Evolutionary conservation across 2,113 vertebrate species (phyloP).

Genomic region (Catagonus wagneri): DNA sequence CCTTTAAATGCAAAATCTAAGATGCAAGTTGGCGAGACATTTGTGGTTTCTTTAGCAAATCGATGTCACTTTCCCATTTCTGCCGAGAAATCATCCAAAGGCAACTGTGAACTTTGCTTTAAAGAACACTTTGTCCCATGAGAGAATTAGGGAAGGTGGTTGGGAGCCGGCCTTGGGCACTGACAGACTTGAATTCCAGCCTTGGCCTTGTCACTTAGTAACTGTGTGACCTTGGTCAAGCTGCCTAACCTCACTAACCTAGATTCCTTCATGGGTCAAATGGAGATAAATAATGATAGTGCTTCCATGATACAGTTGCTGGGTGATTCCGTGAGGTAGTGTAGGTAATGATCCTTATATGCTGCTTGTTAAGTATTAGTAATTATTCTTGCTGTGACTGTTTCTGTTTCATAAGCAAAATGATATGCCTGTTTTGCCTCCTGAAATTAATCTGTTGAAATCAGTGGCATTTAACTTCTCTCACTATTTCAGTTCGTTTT

Average conservation of each 20-base stretch:
- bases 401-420: not conserved
- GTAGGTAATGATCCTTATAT: not conserved
- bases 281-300: not conserved
- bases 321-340: not conserved
- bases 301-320: not conserved
- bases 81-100: conserved; percentile 28
- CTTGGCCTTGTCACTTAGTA: conserved; percentile 19
- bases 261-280: not conserved
- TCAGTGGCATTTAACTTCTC: not conserved
- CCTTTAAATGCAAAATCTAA: conserved; percentile 38
- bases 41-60: conserved; percentile 54
- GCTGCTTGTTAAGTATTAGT: not conserved
- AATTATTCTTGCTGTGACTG: not conserved
- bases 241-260: not conserved
- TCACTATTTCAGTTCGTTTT: not conserved
- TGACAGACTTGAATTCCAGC: conserved; percentile 20
- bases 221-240: conserved; percentile 15
- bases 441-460: not conserved
- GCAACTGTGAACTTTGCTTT: conserved; percentile 54
- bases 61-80: conserved; percentile 41
- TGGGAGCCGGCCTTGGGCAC: conserved; percentile 22
- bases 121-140: conserved; percentile 27
- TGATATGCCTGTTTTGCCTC: not conserved
- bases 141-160: not conserved
- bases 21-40: conserved; percentile 36